A percentile compares a stretch with the other conserved stretches of the same genome.
These are phyloP conservation scores for Leptodactylus fallax DNA, from an alignment of 2,797 vertebrate species.

Conservation along the genomic window DNA sequence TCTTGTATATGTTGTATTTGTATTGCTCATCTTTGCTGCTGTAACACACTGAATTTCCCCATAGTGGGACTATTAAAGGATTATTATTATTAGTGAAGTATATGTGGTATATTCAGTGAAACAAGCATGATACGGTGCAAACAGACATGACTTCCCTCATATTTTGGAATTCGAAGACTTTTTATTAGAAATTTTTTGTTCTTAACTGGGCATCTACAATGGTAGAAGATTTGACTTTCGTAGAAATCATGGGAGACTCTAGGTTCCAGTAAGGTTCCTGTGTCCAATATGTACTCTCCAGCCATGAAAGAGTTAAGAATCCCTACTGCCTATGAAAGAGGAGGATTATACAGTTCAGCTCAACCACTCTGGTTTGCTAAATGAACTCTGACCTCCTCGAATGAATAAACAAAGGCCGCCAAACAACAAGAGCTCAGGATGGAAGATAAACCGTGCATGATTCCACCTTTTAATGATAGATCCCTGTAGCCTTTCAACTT, in stretches of 20 bases:
- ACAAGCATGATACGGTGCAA: neutral
- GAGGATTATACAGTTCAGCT: conserved; percentile 57
- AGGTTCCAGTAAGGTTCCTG: conserved; percentile 3
- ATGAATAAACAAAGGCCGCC: conserved; percentile 65
- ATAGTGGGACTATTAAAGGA: no score
- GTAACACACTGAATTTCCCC: no score
- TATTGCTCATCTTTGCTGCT: no score
- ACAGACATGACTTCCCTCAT: neutral
- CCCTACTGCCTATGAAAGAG: conserved; percentile 29
- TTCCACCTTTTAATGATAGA: conserved; percentile 64
- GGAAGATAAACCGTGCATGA: conserved; percentile 62
- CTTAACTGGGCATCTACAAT: neutral
- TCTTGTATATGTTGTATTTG: no score
- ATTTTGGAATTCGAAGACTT: neutral
- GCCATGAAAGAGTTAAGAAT: conserved; percentile 22
- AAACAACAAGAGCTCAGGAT: conserved; percentile 61
- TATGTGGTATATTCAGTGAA: neutral
- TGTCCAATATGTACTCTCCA: neutral
- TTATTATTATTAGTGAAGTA: neutral
- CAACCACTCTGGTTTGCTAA: conserved; percentile 49
- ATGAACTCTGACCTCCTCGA: conserved; percentile 25
- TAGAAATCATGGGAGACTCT: neutral
- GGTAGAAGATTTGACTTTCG: neutral
- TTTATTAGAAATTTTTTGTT: neutral
- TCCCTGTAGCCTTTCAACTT: conserved; percentile 56